Evolutionary conservation across 2,113 vertebrate species (phyloP).

Genomic region (Malurus elegans): DNA sequence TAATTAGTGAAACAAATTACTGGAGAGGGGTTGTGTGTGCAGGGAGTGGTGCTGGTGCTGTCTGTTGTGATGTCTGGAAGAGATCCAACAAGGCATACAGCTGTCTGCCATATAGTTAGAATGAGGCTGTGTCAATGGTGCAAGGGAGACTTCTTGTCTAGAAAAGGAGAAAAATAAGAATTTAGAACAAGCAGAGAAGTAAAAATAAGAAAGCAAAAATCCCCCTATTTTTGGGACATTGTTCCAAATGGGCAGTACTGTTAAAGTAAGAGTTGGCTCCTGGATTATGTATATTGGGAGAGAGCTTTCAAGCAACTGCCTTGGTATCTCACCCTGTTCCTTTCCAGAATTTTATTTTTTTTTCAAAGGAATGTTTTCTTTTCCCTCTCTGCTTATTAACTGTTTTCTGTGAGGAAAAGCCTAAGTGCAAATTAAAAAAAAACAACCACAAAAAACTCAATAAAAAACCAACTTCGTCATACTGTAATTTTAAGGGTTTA

Average conservation of each 20-base stretch:
- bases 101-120: neutral
- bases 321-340: neutral
- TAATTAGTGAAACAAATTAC: slow-evolving; percentile 26
- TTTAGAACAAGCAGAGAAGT: neutral
- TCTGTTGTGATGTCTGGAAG: neutral
- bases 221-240: fast-evolving
- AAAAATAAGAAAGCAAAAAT: neutral
- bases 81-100: neutral
- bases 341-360: neutral
- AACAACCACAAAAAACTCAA: neutral
- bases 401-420: neutral
- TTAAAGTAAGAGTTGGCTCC: neutral
- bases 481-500: neutral
- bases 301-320: neutral
- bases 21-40: neutral
- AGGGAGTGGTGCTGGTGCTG: neutral
- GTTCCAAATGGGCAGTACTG: neutral
- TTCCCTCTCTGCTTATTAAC: neutral
- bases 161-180: neutral
- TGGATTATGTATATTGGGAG: neutral
- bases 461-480: neutral
- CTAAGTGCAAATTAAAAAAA: neutral
- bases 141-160: neutral
- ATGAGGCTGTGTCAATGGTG: fast-evolving
- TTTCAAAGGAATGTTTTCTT: neutral